Evolutionary conservation across 2,113 vertebrate genomes (phyloP).

Genomic region (Boleophthalmus pectinirostris): DNA sequence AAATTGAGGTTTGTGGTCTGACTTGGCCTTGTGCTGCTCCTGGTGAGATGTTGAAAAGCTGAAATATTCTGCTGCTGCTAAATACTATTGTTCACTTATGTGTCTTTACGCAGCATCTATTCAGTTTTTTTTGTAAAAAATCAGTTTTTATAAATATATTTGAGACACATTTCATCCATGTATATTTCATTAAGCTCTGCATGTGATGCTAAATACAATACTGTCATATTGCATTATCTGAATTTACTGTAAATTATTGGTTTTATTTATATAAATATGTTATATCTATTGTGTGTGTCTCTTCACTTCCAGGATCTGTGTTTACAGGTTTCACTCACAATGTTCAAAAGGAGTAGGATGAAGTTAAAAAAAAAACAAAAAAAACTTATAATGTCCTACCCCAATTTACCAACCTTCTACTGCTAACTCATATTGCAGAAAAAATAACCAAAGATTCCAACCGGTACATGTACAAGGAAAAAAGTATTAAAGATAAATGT

Average conservation of each 20-base stretch:
- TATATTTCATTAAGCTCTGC: constrained; percentile 15
- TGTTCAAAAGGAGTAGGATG: too few species aligned
- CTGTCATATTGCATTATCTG: constrained; percentile 2
- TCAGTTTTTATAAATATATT: background rate
- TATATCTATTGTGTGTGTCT: background rate
- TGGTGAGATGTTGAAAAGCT: constrained; percentile 53
- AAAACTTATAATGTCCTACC: too few species aligned
- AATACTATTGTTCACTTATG: constrained; percentile 39
- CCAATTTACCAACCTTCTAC: too few species aligned
- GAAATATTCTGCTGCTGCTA: constrained; percentile 65
- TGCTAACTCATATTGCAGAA: too few species aligned
- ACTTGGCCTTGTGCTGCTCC: constrained; percentile 50
- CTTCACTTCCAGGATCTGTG: too few species aligned
- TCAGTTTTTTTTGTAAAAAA: background rate
- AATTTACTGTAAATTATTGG: constrained; percentile 16
- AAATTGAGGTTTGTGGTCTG: background rate
- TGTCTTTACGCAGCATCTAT: constrained; percentile 31
- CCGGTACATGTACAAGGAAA: too few species aligned
- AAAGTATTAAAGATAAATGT: too few species aligned
- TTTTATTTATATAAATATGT: constrained; percentile 13
- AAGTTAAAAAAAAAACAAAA: too few species aligned
- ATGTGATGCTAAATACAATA: constrained; percentile 14
- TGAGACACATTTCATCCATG: constrained; percentile 6
- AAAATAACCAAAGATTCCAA: too few species aligned
- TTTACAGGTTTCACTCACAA: background rate